Percentiles rank a stretch among this genome's conserved stretches.
Conservation (phyloP, 1,140 invertebrate genomes). For the Bombus breviceps region DNA sequence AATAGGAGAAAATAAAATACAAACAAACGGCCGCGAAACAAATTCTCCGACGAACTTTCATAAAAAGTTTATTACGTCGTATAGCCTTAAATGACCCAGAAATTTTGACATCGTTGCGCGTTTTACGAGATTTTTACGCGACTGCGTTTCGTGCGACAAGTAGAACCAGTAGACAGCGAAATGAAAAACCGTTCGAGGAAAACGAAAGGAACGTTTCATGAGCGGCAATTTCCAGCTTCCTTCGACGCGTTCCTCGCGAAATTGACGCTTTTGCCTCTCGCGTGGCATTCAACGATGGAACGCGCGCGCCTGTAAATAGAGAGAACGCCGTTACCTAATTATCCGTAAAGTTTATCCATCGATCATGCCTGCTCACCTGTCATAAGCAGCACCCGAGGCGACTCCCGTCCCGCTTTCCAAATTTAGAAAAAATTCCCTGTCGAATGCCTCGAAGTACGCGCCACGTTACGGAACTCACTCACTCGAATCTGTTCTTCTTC, state of each 20-base stretch:
- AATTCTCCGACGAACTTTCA: neutral
- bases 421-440: constrained; percentile 33
- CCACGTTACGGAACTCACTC: no score
- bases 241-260: constrained; percentile 9
- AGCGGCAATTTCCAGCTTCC: neutral
- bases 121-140: constrained; percentile 38
- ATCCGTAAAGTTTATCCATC: constrained; percentile 57
- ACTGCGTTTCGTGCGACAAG: constrained; percentile 2
- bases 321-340: constrained; percentile 45
- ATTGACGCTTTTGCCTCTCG: neutral
- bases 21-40: neutral
- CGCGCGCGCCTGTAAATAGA: constrained; percentile 26
- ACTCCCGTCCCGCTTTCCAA: constrained; percentile 13
- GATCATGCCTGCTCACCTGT: constrained; percentile 45
- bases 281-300: neutral
- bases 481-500: neutral
- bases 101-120: constrained; percentile 42
- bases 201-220: neutral
- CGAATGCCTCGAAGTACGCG: neutral
- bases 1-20: neutral
- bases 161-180: no score
- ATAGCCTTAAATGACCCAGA: neutral
- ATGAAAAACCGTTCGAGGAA: constrained; percentile 1
- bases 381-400: constrained; percentile 4
- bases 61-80: constrained; percentile 9